These are phyloP conservation scores for Ramphastos sulfuratus DNA, from an alignment of 2,113 vertebrate species.

Conservation along the genomic window DNA sequence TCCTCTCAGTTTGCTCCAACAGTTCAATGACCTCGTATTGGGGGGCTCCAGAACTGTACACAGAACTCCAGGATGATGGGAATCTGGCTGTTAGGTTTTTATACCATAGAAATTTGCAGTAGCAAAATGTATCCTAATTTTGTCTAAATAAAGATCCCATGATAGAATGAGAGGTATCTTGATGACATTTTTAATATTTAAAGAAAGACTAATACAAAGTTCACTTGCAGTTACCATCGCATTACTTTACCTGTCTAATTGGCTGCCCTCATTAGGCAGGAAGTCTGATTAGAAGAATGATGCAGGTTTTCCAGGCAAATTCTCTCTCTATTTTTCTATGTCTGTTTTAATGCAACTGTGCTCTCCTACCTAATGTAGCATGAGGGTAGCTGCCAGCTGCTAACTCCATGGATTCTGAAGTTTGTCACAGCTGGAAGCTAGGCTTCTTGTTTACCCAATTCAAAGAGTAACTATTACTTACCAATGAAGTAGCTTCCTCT, in stretches of 20 bases:
- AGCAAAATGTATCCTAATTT: background rate
- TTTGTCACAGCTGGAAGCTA: background rate
- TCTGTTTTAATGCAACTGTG: conserved; percentile 5
- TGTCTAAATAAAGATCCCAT: background rate
- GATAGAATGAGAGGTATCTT: background rate
- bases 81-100: background rate
- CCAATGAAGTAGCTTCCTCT: background rate
- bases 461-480: conserved; percentile 13
- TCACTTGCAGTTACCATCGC: background rate
- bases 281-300: background rate
- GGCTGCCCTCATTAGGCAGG: background rate
- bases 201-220: background rate
- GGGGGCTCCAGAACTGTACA: no score
- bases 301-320: background rate
- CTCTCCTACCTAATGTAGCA: background rate
- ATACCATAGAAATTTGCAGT: background rate
- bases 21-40: no score
- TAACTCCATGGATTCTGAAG: background rate
- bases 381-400: background rate
- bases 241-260: background rate
- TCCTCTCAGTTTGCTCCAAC: no score
- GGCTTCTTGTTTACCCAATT: background rate
- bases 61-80: no score
- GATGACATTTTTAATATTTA: background rate
- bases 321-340: background rate